Conservation (phyloP, 1,140 invertebrate species). For the Augochlora pura region DNA sequence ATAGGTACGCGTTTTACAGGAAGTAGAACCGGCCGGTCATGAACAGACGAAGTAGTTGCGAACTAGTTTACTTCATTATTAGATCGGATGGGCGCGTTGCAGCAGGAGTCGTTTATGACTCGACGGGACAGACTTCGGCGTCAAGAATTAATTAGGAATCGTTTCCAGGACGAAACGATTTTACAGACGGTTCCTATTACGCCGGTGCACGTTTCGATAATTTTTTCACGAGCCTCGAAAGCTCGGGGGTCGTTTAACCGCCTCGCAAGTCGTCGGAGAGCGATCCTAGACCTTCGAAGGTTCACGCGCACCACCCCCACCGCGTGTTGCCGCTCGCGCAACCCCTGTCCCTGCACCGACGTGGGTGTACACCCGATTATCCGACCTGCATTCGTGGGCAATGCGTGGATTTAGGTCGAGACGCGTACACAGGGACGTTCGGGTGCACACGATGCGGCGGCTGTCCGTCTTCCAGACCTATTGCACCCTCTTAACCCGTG, state of each 20-base stretch:
- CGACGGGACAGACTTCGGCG: too few species aligned
- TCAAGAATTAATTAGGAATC: too few species aligned
- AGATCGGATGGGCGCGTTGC: too few species aligned
- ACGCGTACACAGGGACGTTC: constrained; percentile 27
- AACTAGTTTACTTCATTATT: too few species aligned
- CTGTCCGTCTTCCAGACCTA: neutral
- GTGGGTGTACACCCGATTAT: neutral
- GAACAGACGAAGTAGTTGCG: too few species aligned
- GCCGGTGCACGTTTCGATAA: neutral
- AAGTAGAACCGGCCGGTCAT: too few species aligned
- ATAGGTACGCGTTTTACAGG: too few species aligned
- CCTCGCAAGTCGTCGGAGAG: neutral
- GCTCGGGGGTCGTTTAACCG: neutral
- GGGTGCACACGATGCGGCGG: constrained; percentile 6
- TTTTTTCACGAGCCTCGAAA: neutral
- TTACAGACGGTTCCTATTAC: too few species aligned
- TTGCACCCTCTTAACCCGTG: too few species aligned
- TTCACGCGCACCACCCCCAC: neutral
- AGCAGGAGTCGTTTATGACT: too few species aligned
- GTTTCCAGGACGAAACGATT: neutral
- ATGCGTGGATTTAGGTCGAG: constrained; percentile 41
- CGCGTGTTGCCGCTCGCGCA: neutral
- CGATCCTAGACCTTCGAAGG: neutral
- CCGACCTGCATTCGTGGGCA: neutral
- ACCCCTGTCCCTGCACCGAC: neutral